Percentiles rank a stretch among this genome's conserved stretches.
These are phyloP conservation scores for Phragmatobia fuliginosa DNA, from an alignment of 2,888 invertebrate genomes.

Conservation along the genomic window DNA sequence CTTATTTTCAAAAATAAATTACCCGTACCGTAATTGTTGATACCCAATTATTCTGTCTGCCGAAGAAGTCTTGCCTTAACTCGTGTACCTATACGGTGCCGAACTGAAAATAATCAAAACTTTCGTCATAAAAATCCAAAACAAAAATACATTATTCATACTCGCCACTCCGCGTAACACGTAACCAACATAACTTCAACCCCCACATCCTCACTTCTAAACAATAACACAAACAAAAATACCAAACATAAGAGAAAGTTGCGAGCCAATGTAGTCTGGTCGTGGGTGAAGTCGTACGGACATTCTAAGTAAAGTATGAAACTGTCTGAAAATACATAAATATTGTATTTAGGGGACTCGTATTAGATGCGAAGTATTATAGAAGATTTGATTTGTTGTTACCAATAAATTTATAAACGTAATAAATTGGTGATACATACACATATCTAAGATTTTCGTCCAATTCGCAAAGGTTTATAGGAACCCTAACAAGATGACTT, in stretches of 20 bases:
- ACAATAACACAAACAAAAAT: conserved; percentile 58
- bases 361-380: conserved; percentile 56
- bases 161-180: conserved; percentile 74
- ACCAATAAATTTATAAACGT: conserved; percentile 32
- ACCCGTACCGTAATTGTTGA: conserved; percentile 56
- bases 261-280: conserved; percentile 68
- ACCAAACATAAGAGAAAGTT: conserved; percentile 51
- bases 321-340: conserved; percentile 85
- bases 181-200: conserved; percentile 65
- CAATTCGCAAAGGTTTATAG: neutral
- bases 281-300: conserved; percentile 70
- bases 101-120: conserved; percentile 87
- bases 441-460: neutral
- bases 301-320: conserved; percentile 80
- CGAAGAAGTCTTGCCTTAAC: conserved; percentile 66
- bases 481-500: neutral
- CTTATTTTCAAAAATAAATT: conserved; percentile 67
- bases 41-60: conserved; percentile 68
- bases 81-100: conserved; percentile 74
- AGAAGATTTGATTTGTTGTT: conserved; percentile 54
- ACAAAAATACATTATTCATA: conserved; percentile 87
- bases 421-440: conserved; percentile 2
- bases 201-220: conserved; percentile 51
- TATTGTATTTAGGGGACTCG: conserved; percentile 80
- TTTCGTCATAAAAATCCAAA: conserved; percentile 87